Evolutionary conservation across 2,888 invertebrate genomes (phyloP).

Genomic region (Mythimna vitellina): DNA sequence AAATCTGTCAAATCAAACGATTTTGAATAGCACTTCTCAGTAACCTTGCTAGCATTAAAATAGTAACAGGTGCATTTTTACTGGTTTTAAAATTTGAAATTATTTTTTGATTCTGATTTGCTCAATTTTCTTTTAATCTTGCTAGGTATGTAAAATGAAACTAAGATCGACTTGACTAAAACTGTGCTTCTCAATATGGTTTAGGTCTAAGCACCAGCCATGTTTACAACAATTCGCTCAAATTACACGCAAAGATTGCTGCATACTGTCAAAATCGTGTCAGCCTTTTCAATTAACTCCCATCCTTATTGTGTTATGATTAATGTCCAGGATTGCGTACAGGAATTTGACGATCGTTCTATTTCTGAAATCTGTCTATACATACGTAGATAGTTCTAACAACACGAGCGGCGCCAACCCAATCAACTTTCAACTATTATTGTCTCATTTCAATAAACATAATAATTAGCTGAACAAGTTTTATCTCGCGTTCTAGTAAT

Average conservation of each 20-base stretch:
- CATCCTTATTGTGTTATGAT: slow-evolving; percentile 52
- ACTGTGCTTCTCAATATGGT: slow-evolving; percentile 9
- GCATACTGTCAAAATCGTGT: slow-evolving; percentile 40
- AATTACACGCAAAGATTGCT: slow-evolving; percentile 25
- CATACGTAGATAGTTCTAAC: slow-evolving; percentile 34
- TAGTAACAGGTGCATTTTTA: slow-evolving; percentile 14
- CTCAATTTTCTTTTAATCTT: slow-evolving; percentile 23
- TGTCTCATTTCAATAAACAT: slow-evolving; percentile 79
- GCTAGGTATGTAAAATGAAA: slow-evolving; percentile 5
- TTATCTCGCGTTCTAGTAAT: slow-evolving; percentile 60
- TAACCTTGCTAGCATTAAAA: slow-evolving; percentile 7
- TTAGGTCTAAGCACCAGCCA: slow-evolving; percentile 14
- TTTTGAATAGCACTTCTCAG: slow-evolving; percentile 24
- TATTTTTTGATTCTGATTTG: background rate
- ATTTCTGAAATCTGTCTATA: slow-evolving; percentile 58
- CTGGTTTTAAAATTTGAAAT: background rate
- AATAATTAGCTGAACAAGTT: slow-evolving; percentile 70
- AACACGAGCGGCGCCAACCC: slow-evolving; percentile 71
- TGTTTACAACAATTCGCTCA: slow-evolving; percentile 42
- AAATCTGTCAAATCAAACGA: slow-evolving; percentile 47
- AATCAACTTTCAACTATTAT: slow-evolving; percentile 74
- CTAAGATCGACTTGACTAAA: background rate
- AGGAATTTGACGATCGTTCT: slow-evolving; percentile 62
- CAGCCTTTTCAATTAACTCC: slow-evolving; percentile 30
- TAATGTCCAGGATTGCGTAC: slow-evolving; percentile 57